Percentiles rank a stretch among this genome's conserved stretches.
phyloP scores from a whole-genome alignment of 2,888 invertebrate genomes.

The Caenorhabditis sinica region DNA sequence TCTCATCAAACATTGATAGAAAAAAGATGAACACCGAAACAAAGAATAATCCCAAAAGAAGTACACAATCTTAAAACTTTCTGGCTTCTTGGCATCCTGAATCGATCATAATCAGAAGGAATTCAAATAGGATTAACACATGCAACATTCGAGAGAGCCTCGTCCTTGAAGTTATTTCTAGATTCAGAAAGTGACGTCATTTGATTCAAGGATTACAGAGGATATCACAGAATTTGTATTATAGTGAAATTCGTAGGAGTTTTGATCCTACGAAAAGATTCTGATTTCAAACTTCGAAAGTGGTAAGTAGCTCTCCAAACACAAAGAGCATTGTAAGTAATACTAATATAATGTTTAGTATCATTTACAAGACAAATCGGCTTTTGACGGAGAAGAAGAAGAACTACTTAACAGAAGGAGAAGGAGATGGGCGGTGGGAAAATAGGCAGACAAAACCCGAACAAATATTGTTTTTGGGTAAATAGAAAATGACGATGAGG shows the following conservation, averaged over 20 bases:
- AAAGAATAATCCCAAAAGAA: background rate
- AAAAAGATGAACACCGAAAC: background rate
- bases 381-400: constrained; percentile 25
- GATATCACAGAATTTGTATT: no score
- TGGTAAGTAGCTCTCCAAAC: background rate
- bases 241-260: no score
- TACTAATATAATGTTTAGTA: constrained; percentile 9
- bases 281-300: background rate
- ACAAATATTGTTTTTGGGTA: constrained; percentile 41
- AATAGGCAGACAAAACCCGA: constrained; percentile 12
- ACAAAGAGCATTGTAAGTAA: background rate
- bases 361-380: constrained; percentile 49
- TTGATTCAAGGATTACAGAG: no score
- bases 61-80: background rate
- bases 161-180: no score
- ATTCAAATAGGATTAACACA: no score
- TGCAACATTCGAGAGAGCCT: no score
- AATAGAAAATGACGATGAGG: constrained; percentile 10
- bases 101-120: no score
- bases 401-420: constrained; percentile 33
- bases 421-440: constrained; percentile 33
- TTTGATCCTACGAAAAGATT: background rate
- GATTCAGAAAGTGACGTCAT: no score
- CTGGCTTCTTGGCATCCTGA: background rate
- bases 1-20: background rate